Conservation (phyloP, 2,113 vertebrate species). For the Apistogramma diplotaenia region DNA sequence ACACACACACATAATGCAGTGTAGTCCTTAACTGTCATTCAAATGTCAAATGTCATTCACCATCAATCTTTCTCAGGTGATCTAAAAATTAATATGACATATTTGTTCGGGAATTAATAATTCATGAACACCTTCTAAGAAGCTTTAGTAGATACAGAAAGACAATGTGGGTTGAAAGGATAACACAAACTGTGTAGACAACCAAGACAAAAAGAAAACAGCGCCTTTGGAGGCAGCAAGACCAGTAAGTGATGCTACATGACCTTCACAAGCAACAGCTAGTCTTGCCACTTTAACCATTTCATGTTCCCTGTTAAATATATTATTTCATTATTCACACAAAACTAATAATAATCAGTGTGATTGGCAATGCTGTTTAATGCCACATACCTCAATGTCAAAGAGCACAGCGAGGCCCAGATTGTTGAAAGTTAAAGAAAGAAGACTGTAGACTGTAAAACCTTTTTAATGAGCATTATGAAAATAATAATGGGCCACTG, state of each 20-base stretch:
- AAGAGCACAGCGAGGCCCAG: background rate
- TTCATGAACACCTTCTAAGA: background rate
- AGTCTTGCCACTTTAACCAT: background rate
- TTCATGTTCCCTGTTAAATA: background rate
- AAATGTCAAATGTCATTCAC: background rate
- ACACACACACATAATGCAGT: background rate
- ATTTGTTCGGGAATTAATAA: background rate
- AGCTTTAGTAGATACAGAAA: background rate
- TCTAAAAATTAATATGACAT: background rate
- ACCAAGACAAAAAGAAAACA: background rate
- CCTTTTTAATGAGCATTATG: background rate
- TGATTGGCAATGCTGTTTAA: background rate
- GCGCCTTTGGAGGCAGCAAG: constrained; percentile 18
- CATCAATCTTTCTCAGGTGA: background rate
- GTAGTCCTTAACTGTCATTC: background rate
- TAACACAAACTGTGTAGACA: background rate
- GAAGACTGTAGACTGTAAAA: background rate
- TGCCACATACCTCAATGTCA: too few relatives aligned
- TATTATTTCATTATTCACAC: background rate
- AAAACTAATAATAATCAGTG: background rate
- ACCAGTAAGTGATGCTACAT: constrained; percentile 16
- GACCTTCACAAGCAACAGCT: background rate
- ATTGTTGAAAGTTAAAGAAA: too few relatives aligned
- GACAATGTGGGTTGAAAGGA: constrained; percentile 3
- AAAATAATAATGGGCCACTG: background rate